These are phyloP conservation scores for Chrysolina oricalcia DNA, from an alignment of 2,888 invertebrate species.

Conservation along the genomic window DNA sequence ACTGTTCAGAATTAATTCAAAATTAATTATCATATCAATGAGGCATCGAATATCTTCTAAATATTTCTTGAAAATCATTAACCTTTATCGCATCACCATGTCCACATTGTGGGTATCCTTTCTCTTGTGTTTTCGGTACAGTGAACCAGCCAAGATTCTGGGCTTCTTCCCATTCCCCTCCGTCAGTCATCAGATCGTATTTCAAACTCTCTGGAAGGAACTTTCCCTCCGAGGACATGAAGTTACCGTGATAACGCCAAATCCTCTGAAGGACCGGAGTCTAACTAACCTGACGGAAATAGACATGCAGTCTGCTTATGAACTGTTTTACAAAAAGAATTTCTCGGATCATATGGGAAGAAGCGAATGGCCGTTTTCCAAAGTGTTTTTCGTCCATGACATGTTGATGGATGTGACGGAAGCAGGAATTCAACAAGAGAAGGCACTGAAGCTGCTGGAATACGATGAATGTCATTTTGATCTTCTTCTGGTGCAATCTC, in stretches of 20 bases:
- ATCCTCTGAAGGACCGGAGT: slow-evolving; percentile 68
- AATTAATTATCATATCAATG: no score
- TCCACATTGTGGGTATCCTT: not conserved
- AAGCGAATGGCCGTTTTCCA: not conserved
- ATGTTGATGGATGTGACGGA: slow-evolving; percentile 1
- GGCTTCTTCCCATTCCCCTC: slow-evolving; percentile 21
- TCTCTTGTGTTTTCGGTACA: not conserved
- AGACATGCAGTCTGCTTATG: slow-evolving; percentile 37
- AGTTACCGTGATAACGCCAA: slow-evolving; percentile 70
- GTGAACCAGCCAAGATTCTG: slow-evolving; percentile 55
- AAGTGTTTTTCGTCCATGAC: not conserved
- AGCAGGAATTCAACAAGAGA: slow-evolving; percentile 13
- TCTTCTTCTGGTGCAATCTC: slow-evolving; percentile 21
- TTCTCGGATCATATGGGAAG: slow-evolving; percentile 15
- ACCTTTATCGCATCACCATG: not conserved
- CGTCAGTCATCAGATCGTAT: slow-evolving; percentile 72
- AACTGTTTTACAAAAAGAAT: slow-evolving; percentile 45
- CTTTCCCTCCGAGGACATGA: slow-evolving; percentile 72
- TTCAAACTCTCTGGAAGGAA: slow-evolving; percentile 70
- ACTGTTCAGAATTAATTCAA: no score
- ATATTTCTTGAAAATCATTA: not conserved
- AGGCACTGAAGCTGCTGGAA: not conserved
- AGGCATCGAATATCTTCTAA: no score
- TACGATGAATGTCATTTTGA: not conserved
- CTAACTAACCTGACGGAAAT: slow-evolving; percentile 28